These are phyloP conservation scores for Mamestra configurata DNA, from an alignment of 1,140 invertebrate species.

Conservation along the genomic window DNA sequence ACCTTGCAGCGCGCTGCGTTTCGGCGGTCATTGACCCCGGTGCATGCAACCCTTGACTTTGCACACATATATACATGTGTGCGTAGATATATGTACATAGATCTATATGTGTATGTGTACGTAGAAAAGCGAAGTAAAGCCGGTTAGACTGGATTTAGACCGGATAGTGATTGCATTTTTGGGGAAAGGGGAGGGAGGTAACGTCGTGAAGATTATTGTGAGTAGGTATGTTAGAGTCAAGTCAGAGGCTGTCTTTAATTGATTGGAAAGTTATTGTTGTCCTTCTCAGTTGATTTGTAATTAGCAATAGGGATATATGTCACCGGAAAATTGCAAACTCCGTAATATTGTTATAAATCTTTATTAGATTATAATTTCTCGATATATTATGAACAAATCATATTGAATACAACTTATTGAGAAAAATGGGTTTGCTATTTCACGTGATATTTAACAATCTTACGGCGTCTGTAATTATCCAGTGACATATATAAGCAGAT, in stretches of 20 bases:
- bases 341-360: too few relatives aligned
- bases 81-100: constrained; percentile 44
- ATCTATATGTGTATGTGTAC: constrained; percentile 17
- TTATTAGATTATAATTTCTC: too few relatives aligned
- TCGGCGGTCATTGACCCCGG: constrained; percentile 84
- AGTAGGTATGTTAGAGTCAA: background rate
- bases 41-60: constrained; percentile 86
- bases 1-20: constrained; percentile 81
- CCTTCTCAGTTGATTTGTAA: too few relatives aligned
- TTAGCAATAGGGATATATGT: too few relatives aligned
- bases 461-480: too few relatives aligned
- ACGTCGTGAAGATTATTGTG: background rate
- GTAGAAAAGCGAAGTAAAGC: constrained; percentile 14
- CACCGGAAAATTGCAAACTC: too few relatives aligned
- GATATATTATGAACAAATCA: too few relatives aligned
- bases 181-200: background rate
- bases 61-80: constrained; percentile 60
- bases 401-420: too few relatives aligned
- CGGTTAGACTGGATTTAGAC: constrained; percentile 7
- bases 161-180: background rate
- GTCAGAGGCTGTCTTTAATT: background rate
- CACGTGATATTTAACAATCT: too few relatives aligned
- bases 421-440: too few relatives aligned
- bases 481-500: too few relatives aligned
- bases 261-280: too few relatives aligned